Conservation (phyloP, 1,140 invertebrate genomes). For the Akabosia matsudoensis region DNA sequence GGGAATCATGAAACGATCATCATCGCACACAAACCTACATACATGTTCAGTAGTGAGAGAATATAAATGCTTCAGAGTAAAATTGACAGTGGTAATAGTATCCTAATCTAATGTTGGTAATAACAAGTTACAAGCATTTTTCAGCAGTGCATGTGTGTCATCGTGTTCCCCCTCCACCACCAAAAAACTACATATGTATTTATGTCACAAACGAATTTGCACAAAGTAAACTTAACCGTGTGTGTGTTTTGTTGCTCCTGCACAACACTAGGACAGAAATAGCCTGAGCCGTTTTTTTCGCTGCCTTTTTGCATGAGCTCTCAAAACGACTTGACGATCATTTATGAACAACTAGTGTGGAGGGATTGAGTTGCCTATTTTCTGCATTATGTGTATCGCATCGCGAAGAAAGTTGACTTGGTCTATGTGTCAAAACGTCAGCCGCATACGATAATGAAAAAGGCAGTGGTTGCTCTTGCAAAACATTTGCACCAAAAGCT, state of each 20-base stretch:
- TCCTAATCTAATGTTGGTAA: background rate
- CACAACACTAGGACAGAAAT: background rate
- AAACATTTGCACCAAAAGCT: too few relatives aligned
- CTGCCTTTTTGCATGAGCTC: background rate
- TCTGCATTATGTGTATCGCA: too few relatives aligned
- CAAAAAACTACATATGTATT: background rate
- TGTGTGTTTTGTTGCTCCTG: background rate
- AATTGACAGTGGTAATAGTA: background rate
- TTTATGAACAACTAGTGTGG: too few relatives aligned
- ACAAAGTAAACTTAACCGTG: background rate
- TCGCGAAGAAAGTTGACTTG: too few relatives aligned
- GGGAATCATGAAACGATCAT: background rate
- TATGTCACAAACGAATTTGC: background rate
- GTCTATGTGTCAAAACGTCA: too few relatives aligned
- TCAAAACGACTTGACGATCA: too few relatives aligned
- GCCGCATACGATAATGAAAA: too few relatives aligned
- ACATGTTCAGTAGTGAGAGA: too few relatives aligned
- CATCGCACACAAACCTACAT: too few relatives aligned
- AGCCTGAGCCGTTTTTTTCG: background rate
- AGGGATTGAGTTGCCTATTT: too few relatives aligned
- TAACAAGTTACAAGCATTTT: background rate
- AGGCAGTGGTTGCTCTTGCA: too few relatives aligned
- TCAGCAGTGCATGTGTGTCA: background rate
- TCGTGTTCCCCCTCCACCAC: background rate
- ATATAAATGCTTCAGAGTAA: too few relatives aligned